phyloP scores from a whole-genome alignment of 2,113 vertebrate genomes.

The Chlamydotis undulata region DNA sequence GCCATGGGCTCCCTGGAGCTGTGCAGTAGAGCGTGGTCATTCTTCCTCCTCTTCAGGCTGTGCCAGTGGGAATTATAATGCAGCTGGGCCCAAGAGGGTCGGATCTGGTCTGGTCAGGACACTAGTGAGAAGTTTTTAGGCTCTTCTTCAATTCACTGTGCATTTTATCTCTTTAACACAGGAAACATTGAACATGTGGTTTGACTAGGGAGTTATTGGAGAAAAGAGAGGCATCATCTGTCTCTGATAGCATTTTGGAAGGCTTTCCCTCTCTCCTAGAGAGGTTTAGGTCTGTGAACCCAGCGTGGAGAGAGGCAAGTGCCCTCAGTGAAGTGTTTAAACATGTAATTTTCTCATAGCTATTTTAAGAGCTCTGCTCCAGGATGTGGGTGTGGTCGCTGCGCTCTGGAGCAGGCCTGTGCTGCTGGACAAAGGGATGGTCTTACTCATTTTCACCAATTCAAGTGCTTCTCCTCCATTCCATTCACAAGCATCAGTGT shows the following conservation, averaged over 20 bases:
- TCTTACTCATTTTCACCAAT: accelerated
- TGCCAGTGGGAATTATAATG: background rate
- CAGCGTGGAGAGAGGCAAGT: background rate
- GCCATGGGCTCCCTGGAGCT: background rate
- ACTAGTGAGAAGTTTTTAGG: background rate
- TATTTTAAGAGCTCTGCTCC: background rate
- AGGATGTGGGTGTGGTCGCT: accelerated
- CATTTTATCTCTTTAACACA: background rate
- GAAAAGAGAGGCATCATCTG: background rate
- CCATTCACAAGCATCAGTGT: accelerated
- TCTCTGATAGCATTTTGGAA: background rate
- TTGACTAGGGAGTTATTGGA: background rate
- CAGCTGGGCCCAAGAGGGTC: background rate
- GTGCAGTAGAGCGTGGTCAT: background rate
- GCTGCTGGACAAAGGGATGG: background rate
- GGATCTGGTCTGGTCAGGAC: background rate
- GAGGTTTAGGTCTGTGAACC: background rate
- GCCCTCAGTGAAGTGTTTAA: background rate
- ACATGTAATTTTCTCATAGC: background rate
- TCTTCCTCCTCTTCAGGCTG: background rate
- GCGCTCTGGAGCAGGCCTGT: accelerated
- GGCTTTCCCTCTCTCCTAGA: background rate
- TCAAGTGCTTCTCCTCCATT: accelerated
- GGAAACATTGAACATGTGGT: background rate
- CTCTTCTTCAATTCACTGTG: background rate